These are phyloP conservation scores for Enteromius fasciolatus DNA, from an alignment of 2,797 vertebrate genomes.

Conservation along the genomic window DNA sequence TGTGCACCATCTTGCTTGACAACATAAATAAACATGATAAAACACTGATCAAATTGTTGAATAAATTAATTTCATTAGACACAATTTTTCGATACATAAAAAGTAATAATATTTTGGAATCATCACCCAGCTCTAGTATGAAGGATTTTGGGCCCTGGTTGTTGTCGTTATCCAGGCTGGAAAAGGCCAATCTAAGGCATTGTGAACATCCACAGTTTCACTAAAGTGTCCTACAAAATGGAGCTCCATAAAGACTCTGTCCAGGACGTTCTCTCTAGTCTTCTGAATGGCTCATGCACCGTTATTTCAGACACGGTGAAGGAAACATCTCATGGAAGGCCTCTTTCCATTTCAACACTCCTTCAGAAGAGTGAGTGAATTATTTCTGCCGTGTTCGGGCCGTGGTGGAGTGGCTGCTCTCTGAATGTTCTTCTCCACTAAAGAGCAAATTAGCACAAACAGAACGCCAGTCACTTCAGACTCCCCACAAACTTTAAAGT, in stretches of 20 bases:
- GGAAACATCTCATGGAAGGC: background rate
- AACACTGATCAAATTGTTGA: background rate
- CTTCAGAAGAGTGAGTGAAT: background rate
- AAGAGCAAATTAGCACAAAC: constrained; percentile 47
- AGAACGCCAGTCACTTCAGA: constrained; percentile 39
- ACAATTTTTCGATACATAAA: background rate
- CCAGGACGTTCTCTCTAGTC: background rate
- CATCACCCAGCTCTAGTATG: background rate
- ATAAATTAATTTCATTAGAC: background rate
- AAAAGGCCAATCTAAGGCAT: background rate
- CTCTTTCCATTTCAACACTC: background rate
- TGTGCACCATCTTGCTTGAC: background rate
- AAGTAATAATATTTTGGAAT: background rate
- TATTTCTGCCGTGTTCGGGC: background rate
- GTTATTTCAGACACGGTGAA: background rate
- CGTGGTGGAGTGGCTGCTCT: background rate
- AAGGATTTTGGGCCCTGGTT: background rate
- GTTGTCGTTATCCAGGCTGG: background rate
- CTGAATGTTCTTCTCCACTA: constrained; percentile 18
- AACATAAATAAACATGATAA: background rate
- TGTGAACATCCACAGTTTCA: background rate
- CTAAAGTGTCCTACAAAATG: background rate
- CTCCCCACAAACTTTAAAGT: constrained; percentile 52
- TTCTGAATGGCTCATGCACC: background rate
- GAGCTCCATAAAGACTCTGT: background rate